These are phyloP conservation scores for Drosophila orena DNA, from an alignment of 1,140 invertebrate species.

Conservation along the genomic window DNA sequence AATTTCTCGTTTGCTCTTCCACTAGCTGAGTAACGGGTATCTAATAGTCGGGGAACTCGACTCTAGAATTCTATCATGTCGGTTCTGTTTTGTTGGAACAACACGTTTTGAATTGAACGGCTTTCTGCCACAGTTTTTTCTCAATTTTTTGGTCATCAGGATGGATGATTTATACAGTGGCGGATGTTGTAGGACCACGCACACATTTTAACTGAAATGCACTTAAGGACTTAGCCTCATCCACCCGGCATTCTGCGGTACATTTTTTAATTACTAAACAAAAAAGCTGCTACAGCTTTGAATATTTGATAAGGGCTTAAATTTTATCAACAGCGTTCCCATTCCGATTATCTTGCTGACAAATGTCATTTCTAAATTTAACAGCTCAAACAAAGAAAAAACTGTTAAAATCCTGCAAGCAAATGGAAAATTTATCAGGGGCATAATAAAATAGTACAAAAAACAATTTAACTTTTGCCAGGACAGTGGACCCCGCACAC, in stretches of 20 bases:
- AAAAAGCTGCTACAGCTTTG: slow-evolving; percentile 13
- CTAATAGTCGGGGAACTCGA: too few relatives aligned
- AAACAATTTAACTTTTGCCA: slow-evolving; percentile 78
- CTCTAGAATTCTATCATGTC: too few relatives aligned
- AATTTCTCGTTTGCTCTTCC: too few relatives aligned
- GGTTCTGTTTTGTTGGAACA: slow-evolving; percentile 33
- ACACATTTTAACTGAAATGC: slow-evolving; percentile 74
- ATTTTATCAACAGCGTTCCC: slow-evolving; percentile 20
- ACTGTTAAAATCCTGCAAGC: slow-evolving; percentile 40
- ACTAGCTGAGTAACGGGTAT: too few relatives aligned
- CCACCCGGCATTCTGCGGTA: background rate
- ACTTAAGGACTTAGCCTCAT: slow-evolving; percentile 64
- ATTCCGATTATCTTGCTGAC: slow-evolving; percentile 55
- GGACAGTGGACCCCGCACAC: slow-evolving; percentile 11
- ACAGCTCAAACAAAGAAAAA: slow-evolving; percentile 36
- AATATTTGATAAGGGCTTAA: slow-evolving; percentile 36
- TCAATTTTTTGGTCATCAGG: slow-evolving; percentile 28
- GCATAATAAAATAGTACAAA: slow-evolving; percentile 65
- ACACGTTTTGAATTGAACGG: slow-evolving; percentile 77
- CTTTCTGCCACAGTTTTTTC: slow-evolving; percentile 43
- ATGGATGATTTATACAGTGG: slow-evolving; percentile 65
- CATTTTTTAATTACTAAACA: slow-evolving; percentile 42
- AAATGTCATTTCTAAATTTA: slow-evolving; percentile 74
- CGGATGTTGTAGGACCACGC: slow-evolving; percentile 10
- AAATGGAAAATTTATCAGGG: slow-evolving; percentile 59